phyloP scores from a whole-genome alignment of 2,113 vertebrate genomes.

The Actenoides lindsayi region DNA sequence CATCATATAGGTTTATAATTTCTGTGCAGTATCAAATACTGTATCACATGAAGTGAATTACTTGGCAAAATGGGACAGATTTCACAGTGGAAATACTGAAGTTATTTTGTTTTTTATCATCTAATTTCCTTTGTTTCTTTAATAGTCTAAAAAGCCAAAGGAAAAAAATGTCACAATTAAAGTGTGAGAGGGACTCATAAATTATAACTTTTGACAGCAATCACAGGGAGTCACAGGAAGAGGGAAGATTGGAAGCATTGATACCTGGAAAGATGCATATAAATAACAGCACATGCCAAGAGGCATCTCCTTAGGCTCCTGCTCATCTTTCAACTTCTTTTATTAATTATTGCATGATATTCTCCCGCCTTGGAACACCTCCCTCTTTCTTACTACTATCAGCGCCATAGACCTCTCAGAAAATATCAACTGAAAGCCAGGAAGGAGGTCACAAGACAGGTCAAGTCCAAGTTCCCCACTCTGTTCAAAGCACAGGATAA shows the following conservation, averaged over 20 bases:
- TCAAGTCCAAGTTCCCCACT: not conserved
- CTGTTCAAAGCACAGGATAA: not conserved
- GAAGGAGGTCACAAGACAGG: not conserved
- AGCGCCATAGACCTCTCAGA: not conserved
- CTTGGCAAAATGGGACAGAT: slow-evolving; percentile 3
- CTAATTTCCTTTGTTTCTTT: slow-evolving; percentile 35
- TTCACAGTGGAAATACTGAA: slow-evolving; percentile 16
- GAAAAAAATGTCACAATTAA: not conserved
- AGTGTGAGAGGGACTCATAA: not conserved
- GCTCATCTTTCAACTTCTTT: not conserved
- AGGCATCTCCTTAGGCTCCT: not conserved
- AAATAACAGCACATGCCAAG: not conserved
- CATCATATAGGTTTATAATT: not conserved
- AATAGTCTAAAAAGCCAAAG: not conserved
- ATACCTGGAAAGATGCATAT: slow-evolving; percentile 16
- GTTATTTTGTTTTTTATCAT: not conserved
- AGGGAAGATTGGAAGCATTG: not conserved
- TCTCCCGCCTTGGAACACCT: not conserved
- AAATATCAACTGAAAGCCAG: not conserved
- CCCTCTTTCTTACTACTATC: not conserved
- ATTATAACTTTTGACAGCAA: slow-evolving; percentile 4
- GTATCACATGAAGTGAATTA: not conserved
- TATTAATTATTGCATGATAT: not conserved
- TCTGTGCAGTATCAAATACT: not conserved
- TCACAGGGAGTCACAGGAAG: not conserved